Evolutionary conservation across 2,113 vertebrate genomes (phyloP).

Genomic region (Spermophilus dauricus): DNA sequence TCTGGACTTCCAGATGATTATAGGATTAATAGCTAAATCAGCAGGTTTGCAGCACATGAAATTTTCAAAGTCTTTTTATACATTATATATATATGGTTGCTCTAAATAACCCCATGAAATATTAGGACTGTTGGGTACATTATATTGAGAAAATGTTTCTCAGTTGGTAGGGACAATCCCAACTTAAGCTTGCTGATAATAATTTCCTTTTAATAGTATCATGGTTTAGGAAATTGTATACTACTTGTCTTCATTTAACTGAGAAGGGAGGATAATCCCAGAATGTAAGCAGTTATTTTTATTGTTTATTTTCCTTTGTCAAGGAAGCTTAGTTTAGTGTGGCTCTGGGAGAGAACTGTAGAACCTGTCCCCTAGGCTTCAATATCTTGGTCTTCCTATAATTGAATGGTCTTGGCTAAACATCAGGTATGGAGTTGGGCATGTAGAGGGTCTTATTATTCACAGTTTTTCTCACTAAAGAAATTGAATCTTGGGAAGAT

Average conservation of each 20-base stretch:
- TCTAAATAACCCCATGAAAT: neutral
- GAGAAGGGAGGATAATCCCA: neutral
- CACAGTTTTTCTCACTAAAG: neutral
- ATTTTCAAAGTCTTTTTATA: neutral
- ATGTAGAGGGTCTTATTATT: neutral
- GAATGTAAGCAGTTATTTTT: neutral
- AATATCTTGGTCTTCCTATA: neutral
- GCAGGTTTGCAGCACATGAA: fast-evolving
- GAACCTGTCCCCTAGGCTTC: neutral
- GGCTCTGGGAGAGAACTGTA: neutral
- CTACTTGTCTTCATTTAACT: neutral
- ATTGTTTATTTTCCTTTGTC: neutral
- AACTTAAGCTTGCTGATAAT: neutral
- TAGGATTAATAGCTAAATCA: neutral
- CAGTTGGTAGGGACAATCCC: neutral
- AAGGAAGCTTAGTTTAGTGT: neutral
- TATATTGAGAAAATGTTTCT: neutral
- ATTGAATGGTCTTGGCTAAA: neutral
- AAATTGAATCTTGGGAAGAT: neutral
- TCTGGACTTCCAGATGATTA: neutral
- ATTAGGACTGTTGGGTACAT: neutral
- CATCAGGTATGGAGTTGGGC: neutral
- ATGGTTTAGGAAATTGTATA: neutral
- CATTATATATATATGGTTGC: neutral
- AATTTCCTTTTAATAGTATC: neutral